Evolutionary conservation across 2,888 invertebrate species (phyloP).

Genomic region (Agrotis clavis): DNA sequence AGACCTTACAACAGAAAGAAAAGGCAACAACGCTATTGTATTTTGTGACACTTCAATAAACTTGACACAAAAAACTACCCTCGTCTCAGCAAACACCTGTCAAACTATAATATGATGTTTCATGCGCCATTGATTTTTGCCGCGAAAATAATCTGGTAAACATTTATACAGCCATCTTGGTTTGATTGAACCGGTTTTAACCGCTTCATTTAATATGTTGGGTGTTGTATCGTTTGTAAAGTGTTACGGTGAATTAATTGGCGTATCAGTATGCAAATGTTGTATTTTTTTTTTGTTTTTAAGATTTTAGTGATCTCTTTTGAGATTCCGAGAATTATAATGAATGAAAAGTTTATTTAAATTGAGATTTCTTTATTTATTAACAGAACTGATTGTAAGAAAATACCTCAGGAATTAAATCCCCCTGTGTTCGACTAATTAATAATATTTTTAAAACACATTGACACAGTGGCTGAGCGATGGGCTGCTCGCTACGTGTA

Average conservation of each 20-base stretch:
- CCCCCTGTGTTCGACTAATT: too few species aligned
- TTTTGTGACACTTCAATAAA: conserved; percentile 67
- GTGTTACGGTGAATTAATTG: conserved; percentile 42
- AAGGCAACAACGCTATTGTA: conserved; percentile 61
- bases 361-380: background rate
- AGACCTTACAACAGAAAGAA: conserved; percentile 53
- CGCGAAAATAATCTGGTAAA: conserved; percentile 27
- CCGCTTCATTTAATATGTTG: conserved; percentile 24
- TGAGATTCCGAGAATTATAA: background rate
- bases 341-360: background rate
- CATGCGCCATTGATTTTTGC: conserved; percentile 66
- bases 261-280: conserved; percentile 36
- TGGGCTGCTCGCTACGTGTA: too few species aligned
- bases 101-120: conserved; percentile 75
- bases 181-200: conserved; percentile 40
- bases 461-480: too few species aligned
- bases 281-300: background rate
- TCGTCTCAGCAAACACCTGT: conserved; percentile 77
- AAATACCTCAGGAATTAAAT: too few species aligned
- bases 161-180: conserved; percentile 26
- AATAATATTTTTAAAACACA: too few species aligned
- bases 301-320: background rate
- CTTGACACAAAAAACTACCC: conserved; percentile 71
- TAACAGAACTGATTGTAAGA: too few species aligned
- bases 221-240: conserved; percentile 29